A percentile compares a stretch with the other conserved stretches of the same genome.
Conservation (phyloP, 2,113 vertebrate genomes). For the Oncorhynchus kisutch region DNA sequence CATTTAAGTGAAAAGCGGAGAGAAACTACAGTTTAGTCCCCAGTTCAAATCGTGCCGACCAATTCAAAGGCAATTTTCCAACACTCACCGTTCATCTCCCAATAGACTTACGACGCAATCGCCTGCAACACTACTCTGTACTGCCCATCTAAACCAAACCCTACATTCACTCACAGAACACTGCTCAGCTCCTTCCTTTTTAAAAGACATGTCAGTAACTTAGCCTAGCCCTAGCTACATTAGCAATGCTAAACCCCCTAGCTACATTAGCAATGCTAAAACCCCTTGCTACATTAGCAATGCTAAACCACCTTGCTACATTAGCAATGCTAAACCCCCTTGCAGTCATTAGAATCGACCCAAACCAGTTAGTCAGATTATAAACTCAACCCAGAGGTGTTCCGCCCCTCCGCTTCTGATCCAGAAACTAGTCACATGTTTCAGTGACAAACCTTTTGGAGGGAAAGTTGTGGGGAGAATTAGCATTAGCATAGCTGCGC, state of each 20-base stretch:
- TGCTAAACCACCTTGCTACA: too few species aligned
- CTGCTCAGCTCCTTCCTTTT: conserved; percentile 20
- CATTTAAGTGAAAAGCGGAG: neutral
- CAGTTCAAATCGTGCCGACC: conserved; percentile 24
- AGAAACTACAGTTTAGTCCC: conserved; percentile 34
- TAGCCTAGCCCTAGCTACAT: conserved; percentile 41
- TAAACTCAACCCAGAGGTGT: conserved; percentile 59
- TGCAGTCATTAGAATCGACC: conserved; percentile 69
- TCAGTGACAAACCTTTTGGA: too few species aligned
- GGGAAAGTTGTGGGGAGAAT: too few species aligned
- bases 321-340: conserved; percentile 29
- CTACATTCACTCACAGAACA: too few species aligned
- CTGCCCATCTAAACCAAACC: too few species aligned
- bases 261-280: too few species aligned
- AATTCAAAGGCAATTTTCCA: conserved; percentile 24
- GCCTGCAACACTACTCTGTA: conserved; percentile 27
- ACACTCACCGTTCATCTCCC: conserved; percentile 36
- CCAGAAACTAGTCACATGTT: conserved; percentile 13
- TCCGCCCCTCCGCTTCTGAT: conserved; percentile 69
- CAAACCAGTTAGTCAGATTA: conserved; percentile 69
- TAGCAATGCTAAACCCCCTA: too few species aligned
- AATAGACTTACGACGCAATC: conserved; percentile 51
- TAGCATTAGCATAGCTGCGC: conserved; percentile 41
- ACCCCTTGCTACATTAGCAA: too few species aligned
- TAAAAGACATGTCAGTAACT: neutral